These are phyloP conservation scores for Miniopterus natalensis DNA, from an alignment of 2,113 vertebrate species.

Conservation along the genomic window DNA sequence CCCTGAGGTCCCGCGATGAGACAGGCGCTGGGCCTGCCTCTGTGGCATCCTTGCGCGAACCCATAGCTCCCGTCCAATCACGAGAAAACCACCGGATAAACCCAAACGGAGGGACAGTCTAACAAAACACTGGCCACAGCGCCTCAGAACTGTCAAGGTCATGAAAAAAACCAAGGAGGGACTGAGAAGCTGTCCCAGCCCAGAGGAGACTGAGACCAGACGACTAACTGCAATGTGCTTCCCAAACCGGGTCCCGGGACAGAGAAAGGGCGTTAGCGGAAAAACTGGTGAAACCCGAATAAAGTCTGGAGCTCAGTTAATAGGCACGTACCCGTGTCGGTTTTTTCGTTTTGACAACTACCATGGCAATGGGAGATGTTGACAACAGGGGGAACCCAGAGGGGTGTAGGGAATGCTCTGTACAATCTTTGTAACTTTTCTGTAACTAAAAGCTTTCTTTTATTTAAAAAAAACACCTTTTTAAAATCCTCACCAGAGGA, in stretches of 20 bases:
- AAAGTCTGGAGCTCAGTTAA: not conserved
- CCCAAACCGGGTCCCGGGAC: not conserved
- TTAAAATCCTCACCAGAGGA: no score
- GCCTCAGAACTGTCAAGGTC: slow-evolving; percentile 27
- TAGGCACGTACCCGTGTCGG: fast-evolving
- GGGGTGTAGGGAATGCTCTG: not conserved
- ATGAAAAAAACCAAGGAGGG: not conserved
- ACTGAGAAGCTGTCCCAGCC: not conserved
- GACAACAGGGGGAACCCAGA: no score
- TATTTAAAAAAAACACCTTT: not conserved
- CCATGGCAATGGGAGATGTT: no score
- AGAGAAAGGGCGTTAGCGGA: not conserved
- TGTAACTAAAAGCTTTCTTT: not conserved
- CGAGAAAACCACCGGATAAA: slow-evolving; percentile 17
- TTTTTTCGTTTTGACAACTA: not conserved
- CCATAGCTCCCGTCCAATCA: not conserved
- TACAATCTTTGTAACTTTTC: not conserved
- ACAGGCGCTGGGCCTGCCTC: not conserved
- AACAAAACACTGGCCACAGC: not conserved
- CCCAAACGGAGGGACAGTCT: not conserved
- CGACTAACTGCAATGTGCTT: fast-evolving
- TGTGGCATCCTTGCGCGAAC: not conserved
- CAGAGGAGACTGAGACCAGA: not conserved
- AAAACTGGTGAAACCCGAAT: not conserved
- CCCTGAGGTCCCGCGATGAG: not conserved